phyloP scores from a whole-genome alignment of 92 coral and sea anemone genomes.

The Palythoa grandis region DNA sequence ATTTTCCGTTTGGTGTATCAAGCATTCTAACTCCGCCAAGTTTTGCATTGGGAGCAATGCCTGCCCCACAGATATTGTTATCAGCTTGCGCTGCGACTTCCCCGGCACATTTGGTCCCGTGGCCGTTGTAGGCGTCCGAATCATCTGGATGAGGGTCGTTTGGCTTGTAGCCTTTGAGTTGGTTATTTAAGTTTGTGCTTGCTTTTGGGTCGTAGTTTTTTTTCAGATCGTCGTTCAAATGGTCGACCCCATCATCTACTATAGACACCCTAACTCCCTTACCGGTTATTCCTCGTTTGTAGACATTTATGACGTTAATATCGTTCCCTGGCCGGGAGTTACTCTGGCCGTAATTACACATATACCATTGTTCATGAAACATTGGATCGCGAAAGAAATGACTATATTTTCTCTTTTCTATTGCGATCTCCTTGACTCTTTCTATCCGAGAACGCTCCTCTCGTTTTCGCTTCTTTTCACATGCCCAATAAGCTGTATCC shows the following conservation, averaged over 20 bases:
- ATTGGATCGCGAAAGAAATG: slow-evolving; percentile 77
- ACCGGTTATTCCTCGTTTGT: slow-evolving; percentile 85
- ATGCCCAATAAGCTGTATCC: not conserved
- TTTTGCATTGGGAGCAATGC: slow-evolving; percentile 85
- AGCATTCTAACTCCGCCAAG: slow-evolving; percentile 96
- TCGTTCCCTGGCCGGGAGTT: slow-evolving; percentile 63
- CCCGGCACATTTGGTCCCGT: slow-evolving; percentile 96
- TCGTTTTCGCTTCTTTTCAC: slow-evolving; percentile 31
- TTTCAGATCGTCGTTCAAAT: slow-evolving; percentile 83
- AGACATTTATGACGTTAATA: slow-evolving; percentile 80
- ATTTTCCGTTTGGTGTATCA: slow-evolving; percentile 73
- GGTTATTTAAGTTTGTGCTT: slow-evolving; percentile 79
- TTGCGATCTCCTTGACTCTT: slow-evolving; percentile 49
- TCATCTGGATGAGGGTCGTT: slow-evolving; percentile 86
- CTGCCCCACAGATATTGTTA: slow-evolving; percentile 89
- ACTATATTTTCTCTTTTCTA: slow-evolving; percentile 53
- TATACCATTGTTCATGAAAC: slow-evolving; percentile 79
- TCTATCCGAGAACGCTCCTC: slow-evolving; percentile 43
- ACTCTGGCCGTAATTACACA: slow-evolving; percentile 77
- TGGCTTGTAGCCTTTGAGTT: slow-evolving; percentile 23
- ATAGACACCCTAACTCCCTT: slow-evolving; percentile 85
- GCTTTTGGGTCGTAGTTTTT: slow-evolving; percentile 91
- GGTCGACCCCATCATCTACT: slow-evolving; percentile 90
- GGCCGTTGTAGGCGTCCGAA: slow-evolving; percentile 89
- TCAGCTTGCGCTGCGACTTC: slow-evolving; percentile 93